These are phyloP conservation scores for Achatina immaculata DNA, from an alignment of 1,140 invertebrate species.

Conservation along the genomic window DNA sequence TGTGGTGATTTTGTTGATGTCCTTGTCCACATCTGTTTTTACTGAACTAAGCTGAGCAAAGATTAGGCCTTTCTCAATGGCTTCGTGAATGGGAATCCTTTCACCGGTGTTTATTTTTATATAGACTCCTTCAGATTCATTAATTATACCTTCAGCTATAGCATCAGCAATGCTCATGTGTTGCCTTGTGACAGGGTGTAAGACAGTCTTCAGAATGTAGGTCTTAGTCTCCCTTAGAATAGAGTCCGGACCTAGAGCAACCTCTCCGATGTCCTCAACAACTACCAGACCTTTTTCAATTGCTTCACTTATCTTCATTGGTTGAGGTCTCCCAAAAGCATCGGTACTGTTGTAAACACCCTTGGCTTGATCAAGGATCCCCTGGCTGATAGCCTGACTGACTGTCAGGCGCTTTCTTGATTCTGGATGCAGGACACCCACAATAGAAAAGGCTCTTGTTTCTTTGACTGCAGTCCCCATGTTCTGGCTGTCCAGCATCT, in stretches of 20 bases:
- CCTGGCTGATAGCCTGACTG: constrained; percentile 85
- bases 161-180: constrained; percentile 84
- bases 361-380: constrained; percentile 85
- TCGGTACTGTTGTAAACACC: constrained; percentile 73
- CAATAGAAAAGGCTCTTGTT: constrained; percentile 67
- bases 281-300: constrained; percentile 74
- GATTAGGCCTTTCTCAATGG: constrained; percentile 76
- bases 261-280: constrained; percentile 55
- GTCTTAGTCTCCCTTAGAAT: constrained; percentile 66
- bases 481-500: constrained; percentile 48
- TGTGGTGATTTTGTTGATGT: constrained; percentile 75
- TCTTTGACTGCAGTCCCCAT: constrained; percentile 61
- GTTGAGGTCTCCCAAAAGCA: constrained; percentile 47
- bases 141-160: constrained; percentile 83
- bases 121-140: constrained; percentile 84
- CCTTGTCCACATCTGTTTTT: constrained; percentile 58
- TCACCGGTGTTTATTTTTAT: constrained; percentile 83
- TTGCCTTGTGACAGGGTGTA: constrained; percentile 75
- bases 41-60: constrained; percentile 80
- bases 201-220: constrained; percentile 75
- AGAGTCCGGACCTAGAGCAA: constrained; percentile 41
- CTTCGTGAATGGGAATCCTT: constrained; percentile 85
- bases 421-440: constrained; percentile 85
- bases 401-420: constrained; percentile 84
- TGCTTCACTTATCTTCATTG: constrained; percentile 85